phyloP scores from a whole-genome alignment of 2,797 vertebrate genomes.

The Zalophus californianus region DNA sequence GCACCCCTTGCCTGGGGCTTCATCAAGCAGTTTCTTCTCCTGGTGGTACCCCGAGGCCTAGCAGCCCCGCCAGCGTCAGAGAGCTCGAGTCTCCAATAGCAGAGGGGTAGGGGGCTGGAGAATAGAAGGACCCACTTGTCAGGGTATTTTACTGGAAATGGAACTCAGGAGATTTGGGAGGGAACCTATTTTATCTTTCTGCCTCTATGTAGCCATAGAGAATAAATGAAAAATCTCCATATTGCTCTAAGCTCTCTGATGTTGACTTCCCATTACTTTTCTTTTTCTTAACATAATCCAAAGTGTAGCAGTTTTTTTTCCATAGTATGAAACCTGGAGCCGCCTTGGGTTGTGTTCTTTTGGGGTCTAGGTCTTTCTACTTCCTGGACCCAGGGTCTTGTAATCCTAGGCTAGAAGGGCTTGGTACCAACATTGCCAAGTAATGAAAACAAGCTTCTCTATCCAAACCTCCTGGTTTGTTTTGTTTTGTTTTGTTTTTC shows the following conservation, averaged over 20 bases:
- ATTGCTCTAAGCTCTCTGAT: not conserved
- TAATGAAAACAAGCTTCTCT: not conserved
- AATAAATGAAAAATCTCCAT: not conserved
- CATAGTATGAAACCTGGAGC: not conserved
- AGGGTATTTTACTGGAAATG: not conserved
- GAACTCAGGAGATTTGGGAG: not conserved
- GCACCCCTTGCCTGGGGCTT: not conserved
- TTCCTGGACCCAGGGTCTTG: not conserved
- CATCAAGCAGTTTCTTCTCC: not conserved
- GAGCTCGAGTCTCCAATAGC: not conserved
- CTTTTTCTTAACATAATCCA: not conserved
- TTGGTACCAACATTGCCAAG: not conserved
- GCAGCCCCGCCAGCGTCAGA: too few relatives aligned
- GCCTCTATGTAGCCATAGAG: not conserved
- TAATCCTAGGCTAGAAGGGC: not conserved
- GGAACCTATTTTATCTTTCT: not conserved
- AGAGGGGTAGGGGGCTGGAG: not conserved
- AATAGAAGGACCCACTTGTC: not conserved
- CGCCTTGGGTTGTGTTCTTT: not conserved
- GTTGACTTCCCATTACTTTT: not conserved
- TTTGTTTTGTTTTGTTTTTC: not conserved
- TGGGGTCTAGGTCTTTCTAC: not conserved
- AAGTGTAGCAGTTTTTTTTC: not conserved
- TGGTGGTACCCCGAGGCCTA: not conserved
- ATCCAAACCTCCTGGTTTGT: not conserved